Percentiles rank a stretch among this genome's conserved stretches.
These are phyloP conservation scores for Rhopalosiphum maidis DNA, from an alignment of 1,140 invertebrate genomes.

Conservation along the genomic window DNA sequence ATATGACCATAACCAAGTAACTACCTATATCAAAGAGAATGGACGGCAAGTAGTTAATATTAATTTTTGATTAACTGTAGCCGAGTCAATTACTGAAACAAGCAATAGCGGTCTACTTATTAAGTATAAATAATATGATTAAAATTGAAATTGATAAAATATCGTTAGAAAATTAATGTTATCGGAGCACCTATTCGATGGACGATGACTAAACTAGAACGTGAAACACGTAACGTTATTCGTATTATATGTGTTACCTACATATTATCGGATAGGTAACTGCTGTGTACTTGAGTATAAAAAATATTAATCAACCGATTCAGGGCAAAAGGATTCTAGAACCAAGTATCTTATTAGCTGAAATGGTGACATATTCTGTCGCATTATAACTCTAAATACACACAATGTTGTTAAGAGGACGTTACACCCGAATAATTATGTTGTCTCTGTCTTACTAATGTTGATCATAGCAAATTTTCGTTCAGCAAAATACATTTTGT, in stretches of 20 bases:
- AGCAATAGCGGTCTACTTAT: background rate
- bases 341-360: background rate
- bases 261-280: background rate
- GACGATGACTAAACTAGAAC: background rate
- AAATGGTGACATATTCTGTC: background rate
- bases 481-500: too few species aligned
- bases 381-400: background rate
- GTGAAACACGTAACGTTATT: background rate
- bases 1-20: background rate
- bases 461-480: too few species aligned
- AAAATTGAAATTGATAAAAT: background rate
- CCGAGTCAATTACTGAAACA: background rate
- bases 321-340: background rate
- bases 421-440: too few species aligned
- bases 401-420: background rate
- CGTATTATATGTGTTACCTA: background rate
- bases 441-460: too few species aligned
- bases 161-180: background rate
- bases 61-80: background rate
- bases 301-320: background rate
- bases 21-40: slow-evolving; percentile 18
- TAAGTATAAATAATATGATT: background rate
- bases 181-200: background rate
- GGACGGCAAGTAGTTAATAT: background rate
- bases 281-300: background rate